phyloP scores from a whole-genome alignment of 2,113 vertebrate genomes.

The Chionomys nivalis region DNA sequence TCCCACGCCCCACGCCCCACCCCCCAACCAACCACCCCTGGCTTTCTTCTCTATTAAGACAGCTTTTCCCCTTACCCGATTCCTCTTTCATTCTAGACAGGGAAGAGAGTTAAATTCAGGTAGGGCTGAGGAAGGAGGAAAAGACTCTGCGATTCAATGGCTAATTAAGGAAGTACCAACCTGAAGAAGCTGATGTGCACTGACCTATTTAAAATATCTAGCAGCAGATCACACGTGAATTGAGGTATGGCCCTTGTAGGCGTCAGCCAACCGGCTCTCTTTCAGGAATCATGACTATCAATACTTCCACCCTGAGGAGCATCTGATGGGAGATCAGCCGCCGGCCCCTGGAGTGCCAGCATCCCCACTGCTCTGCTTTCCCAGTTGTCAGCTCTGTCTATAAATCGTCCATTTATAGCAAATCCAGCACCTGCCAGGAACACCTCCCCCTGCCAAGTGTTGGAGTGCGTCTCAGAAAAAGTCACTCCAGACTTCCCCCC shows the following conservation, averaged over 20 bases:
- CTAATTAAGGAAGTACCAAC: constrained; percentile 48
- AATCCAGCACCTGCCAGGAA: constrained; percentile 87
- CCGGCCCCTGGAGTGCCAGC: constrained; percentile 80
- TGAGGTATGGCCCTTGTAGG: constrained; percentile 57
- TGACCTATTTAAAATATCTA: constrained; percentile 63
- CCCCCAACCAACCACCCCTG: not conserved
- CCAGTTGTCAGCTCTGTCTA: constrained; percentile 90
- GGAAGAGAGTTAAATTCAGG: constrained; percentile 35
- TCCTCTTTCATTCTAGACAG: not conserved
- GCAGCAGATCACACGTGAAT: not conserved
- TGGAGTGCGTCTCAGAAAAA: constrained; percentile 68
- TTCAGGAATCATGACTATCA: constrained; percentile 71
- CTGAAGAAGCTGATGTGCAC: constrained; percentile 44
- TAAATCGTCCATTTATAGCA: constrained; percentile 90
- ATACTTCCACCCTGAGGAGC: constrained; percentile 42
- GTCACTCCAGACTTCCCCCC: constrained; percentile 41
- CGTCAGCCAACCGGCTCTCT: constrained; percentile 51
- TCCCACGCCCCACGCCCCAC: not conserved
- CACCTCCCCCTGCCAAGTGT: constrained; percentile 85
- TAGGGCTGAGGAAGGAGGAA: constrained; percentile 38
- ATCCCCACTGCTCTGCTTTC: constrained; percentile 84
- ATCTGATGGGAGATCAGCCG: constrained; percentile 76
- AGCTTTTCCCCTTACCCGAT: not conserved
- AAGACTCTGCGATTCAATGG: constrained; percentile 9
- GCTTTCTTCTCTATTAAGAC: not conserved